Conservation (phyloP, 2,113 vertebrate species). For the Seriola dumerili region DNA sequence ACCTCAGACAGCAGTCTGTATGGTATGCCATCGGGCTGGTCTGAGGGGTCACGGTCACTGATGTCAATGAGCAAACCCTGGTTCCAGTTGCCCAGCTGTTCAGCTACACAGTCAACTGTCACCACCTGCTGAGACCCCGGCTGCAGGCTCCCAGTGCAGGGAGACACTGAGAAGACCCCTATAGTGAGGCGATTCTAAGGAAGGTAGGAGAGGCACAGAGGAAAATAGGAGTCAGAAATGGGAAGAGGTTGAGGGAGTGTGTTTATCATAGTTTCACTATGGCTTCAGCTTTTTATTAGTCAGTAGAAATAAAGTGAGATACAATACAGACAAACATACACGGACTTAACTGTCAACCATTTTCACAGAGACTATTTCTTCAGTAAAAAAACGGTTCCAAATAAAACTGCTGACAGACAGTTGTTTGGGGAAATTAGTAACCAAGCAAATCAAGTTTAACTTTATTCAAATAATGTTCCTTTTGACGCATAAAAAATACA, state of each 20-base stretch:
- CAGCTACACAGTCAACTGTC: conserved; percentile 88
- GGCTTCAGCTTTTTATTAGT: neutral
- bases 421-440: too few relatives aligned
- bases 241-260: neutral
- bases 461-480: neutral
- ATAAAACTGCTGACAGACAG: too few relatives aligned
- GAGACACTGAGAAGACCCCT: conserved; percentile 89
- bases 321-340: neutral
- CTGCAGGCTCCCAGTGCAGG: conserved; percentile 83
- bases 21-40: conserved; percentile 86
- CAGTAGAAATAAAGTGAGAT: neutral
- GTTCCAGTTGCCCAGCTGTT: conserved; percentile 84
- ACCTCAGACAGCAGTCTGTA: conserved; percentile 88
- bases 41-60: conserved; percentile 86
- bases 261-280: neutral
- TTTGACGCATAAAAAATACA: too few relatives aligned
- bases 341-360: neutral
- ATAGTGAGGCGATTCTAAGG: conserved; percentile 81
- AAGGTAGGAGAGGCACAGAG: neutral
- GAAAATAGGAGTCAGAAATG: neutral
- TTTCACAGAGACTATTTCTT: too few relatives aligned
- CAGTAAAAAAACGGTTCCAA: too few relatives aligned
- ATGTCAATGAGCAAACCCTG: conserved; percentile 88
- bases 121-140: conserved; percentile 84
- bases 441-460: too few relatives aligned